These are phyloP conservation scores for Dicerorhinus sumatrensis DNA, from an alignment of 2,113 vertebrate genomes.

Conservation along the genomic window DNA sequence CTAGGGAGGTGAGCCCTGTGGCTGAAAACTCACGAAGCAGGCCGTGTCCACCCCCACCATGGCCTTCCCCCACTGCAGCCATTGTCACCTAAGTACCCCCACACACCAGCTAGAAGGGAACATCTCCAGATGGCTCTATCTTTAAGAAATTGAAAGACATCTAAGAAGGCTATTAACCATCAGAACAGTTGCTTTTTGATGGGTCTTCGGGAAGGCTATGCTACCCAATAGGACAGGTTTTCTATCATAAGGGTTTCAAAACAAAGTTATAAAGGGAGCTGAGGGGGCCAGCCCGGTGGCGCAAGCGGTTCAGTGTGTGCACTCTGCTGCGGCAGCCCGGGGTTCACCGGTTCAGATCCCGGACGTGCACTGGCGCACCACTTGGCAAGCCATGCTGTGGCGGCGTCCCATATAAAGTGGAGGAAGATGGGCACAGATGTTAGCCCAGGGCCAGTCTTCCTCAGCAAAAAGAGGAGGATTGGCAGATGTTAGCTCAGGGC, in stretches of 20 bases:
- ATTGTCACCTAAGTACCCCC: no score
- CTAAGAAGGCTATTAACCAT: background rate
- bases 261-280: background rate
- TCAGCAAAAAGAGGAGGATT: no score
- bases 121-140: background rate
- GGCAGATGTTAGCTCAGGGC: no score
- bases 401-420: no score
- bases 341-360: no score
- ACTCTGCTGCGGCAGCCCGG: no score
- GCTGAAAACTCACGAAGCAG: background rate
- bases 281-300: no score
- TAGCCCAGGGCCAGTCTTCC: no score
- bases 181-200: background rate
- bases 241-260: background rate
- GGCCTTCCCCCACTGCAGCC: background rate
- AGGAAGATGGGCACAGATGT: no score
- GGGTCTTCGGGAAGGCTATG: background rate
- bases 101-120: background rate
- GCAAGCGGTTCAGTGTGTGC: no score
- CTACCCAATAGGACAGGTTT: background rate
- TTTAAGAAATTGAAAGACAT: background rate
- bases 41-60: fast-evolving
- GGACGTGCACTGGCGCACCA: no score
- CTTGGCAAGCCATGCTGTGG: no score
- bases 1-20: background rate